Conservation (phyloP, 2,113 vertebrate genomes). For the Pelmatolapia mariae region DNA sequence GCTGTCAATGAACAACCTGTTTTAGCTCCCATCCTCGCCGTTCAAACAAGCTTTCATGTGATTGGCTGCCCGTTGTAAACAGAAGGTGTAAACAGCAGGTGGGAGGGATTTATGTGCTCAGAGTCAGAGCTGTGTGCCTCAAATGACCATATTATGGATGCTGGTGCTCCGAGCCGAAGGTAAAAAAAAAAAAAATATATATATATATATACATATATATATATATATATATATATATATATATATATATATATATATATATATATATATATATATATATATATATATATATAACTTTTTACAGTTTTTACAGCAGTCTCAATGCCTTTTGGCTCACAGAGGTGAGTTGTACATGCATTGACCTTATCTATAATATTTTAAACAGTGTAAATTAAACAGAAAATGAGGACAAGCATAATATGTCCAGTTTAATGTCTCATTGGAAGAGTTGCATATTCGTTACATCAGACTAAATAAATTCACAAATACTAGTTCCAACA, state of each 20-base stretch:
- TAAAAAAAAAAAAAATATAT: no score
- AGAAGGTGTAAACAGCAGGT: background rate
- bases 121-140: background rate
- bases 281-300: background rate
- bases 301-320: background rate
- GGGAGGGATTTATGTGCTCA: background rate
- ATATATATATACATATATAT: no score
- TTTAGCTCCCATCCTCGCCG: background rate
- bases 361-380: background rate
- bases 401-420: background rate
- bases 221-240: background rate
- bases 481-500: background rate
- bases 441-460: background rate
- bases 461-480: background rate
- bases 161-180: rapidly evolving
- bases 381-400: background rate
- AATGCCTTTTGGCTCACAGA: background rate
- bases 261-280: no score
- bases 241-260: background rate
- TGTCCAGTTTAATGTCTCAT: background rate
- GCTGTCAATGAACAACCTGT: background rate
- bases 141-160: background rate
- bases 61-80: background rate
- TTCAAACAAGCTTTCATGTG: background rate
- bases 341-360: background rate